Conservation (phyloP, 2,113 vertebrate genomes). For the Rhinopomastus cyanomelas region DNA sequence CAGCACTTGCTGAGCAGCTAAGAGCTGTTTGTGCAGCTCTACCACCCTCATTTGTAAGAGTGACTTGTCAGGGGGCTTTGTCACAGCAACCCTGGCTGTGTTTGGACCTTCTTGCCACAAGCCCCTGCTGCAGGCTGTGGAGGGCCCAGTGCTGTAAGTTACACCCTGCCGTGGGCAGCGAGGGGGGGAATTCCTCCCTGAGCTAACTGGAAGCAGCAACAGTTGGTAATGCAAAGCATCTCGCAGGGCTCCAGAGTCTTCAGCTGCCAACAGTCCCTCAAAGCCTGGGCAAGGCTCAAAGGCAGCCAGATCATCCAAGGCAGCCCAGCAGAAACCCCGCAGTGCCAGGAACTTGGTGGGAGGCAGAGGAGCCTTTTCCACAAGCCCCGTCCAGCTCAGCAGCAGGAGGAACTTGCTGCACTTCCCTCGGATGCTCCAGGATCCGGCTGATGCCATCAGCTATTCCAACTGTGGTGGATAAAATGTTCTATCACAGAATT, state of each 20-base stretch:
- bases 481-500: no score
- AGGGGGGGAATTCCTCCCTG: neutral
- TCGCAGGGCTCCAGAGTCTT: neutral
- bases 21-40: no score
- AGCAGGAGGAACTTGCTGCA: neutral
- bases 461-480: neutral
- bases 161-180: neutral
- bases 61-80: neutral
- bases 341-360: neutral
- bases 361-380: neutral
- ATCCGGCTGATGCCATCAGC: neutral
- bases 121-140: neutral
- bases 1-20: neutral
- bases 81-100: rapidly evolving
- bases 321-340: neutral
- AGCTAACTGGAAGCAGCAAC: neutral
- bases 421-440: neutral
- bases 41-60: no score
- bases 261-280: conserved; percentile 14
- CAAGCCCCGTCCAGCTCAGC: neutral
- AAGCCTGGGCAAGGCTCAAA: neutral
- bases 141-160: neutral
- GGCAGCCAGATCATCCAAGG: neutral
- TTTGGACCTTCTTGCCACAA: neutral
- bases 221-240: conserved; percentile 23